Percentiles rank a stretch among this genome's conserved stretches.
These are phyloP conservation scores for Tachina grossa DNA, from an alignment of 2,888 invertebrate genomes.

Conservation along the genomic window DNA sequence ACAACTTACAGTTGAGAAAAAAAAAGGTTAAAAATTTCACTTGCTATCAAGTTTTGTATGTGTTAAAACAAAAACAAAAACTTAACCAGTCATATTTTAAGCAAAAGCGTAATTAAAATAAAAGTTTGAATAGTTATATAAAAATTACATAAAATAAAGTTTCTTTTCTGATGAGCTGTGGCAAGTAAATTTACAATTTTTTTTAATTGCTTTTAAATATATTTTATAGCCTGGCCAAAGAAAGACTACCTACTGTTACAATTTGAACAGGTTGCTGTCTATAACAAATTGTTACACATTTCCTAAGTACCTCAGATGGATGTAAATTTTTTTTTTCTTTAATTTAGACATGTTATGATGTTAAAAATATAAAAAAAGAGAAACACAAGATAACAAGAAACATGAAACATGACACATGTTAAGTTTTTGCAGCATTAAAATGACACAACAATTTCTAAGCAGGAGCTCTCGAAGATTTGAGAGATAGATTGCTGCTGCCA, in stretches of 20 bases:
- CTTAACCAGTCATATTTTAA: neutral
- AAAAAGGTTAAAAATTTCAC: conserved; percentile 50
- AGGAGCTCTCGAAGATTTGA: neutral
- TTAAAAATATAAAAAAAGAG: neutral
- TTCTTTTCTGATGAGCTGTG: neutral
- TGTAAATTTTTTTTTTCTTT: conserved; percentile 42
- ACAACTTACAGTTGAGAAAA: neutral
- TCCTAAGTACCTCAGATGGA: conserved; percentile 25
- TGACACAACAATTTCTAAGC: conserved; percentile 60
- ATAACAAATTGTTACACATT: conserved; percentile 51
- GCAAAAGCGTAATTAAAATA: conserved; percentile 12
- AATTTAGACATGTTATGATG: conserved; percentile 42
- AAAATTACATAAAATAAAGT: conserved; percentile 21
- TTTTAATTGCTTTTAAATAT: conserved; percentile 12
- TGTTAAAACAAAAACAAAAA: neutral
- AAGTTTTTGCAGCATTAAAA: conserved; percentile 52
- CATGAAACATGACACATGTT: conserved; percentile 68
- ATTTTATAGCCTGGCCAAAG: neutral
- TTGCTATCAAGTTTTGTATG: conserved; percentile 17
- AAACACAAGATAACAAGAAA: neutral
- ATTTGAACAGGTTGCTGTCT: conserved; percentile 7
- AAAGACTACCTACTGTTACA: conserved; percentile 11
- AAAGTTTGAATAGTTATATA: neutral
- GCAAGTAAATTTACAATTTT: neutral
- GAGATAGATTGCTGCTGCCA: neutral